Evolutionary conservation across 2,113 vertebrate species (phyloP).

Genomic region (Sigmodon hispidus): DNA sequence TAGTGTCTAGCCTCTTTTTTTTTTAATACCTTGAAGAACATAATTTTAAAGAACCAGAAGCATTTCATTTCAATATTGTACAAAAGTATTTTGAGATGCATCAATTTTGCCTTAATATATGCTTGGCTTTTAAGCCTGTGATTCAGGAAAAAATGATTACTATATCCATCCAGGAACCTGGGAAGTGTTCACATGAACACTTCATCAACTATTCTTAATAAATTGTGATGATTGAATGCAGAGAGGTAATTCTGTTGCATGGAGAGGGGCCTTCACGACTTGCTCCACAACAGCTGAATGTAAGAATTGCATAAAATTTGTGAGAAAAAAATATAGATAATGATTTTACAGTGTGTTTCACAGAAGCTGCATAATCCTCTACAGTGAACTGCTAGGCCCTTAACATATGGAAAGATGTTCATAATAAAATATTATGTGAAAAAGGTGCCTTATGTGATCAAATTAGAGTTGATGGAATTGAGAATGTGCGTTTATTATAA

Average conservation of each 20-base stretch:
- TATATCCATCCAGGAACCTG: not conserved
- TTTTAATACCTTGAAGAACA: not conserved
- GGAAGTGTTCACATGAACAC: not conserved
- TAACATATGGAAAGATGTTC: not conserved
- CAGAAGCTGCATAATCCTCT: not conserved
- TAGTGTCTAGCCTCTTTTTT: not conserved
- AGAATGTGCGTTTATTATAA: not conserved
- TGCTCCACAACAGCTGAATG: not conserved
- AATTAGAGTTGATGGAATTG: not conserved
- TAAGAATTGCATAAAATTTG: not conserved
- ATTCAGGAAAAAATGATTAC: not conserved
- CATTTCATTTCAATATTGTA: conserved; percentile 7
- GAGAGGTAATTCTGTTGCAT: not conserved
- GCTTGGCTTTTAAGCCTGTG: not conserved
- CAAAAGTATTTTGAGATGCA: conserved; percentile 3
- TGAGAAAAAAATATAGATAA: not conserved
- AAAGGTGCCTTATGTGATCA: not conserved
- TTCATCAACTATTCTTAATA: not conserved
- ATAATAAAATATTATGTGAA: not conserved
- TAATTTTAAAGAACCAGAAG: not conserved
- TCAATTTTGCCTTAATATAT: conserved; percentile 21
- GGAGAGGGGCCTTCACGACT: not conserved
- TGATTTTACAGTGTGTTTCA: not conserved
- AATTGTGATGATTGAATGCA: not conserved
- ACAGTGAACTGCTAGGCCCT: not conserved